Conservation (phyloP, 2,888 invertebrate species). For the Limenitis camilla region DNA sequence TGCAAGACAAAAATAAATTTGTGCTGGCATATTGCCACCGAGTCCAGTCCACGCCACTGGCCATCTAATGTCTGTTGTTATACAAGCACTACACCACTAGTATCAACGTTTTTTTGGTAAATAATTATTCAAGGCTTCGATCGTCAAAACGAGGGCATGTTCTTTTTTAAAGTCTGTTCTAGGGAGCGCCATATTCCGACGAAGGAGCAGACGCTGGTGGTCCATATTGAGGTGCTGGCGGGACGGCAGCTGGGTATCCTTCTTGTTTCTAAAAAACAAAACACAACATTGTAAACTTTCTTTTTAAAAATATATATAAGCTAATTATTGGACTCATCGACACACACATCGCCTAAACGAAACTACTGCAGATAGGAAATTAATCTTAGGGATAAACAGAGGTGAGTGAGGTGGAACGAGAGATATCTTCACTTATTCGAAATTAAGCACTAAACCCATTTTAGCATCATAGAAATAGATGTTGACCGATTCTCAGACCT, state of each 20-base stretch:
- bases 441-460: no score
- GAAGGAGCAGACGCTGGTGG: constrained; percentile 69
- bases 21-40: constrained; percentile 33
- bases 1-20: constrained; percentile 51
- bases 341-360: no score
- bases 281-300: background rate
- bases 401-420: no score
- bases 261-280: constrained; percentile 70
- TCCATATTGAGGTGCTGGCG: constrained; percentile 58
- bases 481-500: no score
- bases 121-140: background rate
- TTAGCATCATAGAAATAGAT: no score
- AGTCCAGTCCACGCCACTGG: constrained; percentile 29
- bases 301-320: no score
- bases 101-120: constrained; percentile 7
- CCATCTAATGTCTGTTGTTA: background rate
- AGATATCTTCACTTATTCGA: no score
- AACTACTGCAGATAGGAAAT: no score
- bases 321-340: no score
- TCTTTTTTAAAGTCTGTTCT: background rate
- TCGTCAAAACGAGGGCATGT: background rate
- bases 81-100: background rate
- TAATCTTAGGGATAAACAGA: no score
- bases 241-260: constrained; percentile 70
- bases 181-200: constrained; percentile 77